Base-by-base conservation (phyloP, 1,140 invertebrate species). In the Drosophila grimshawi region DNA sequence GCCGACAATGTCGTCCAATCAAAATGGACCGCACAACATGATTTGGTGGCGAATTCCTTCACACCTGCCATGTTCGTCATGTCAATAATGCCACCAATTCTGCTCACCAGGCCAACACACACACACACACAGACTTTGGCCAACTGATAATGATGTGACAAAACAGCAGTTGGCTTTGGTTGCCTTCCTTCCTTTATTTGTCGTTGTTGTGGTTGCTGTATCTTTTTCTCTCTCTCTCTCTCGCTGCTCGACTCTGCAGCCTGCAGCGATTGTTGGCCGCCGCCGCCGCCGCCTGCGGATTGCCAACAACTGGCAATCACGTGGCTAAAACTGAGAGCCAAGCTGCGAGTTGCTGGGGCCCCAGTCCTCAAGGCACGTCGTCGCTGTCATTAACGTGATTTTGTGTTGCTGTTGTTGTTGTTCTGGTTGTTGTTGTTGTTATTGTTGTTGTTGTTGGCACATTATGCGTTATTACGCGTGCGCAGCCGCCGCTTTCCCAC, bases 81-180 rank as follows among this genome's bases (percentile, higher is more conserved):
- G 86, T 90, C 86, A 89, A 89, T 90, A 90, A 89, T 89, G 81
- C 80, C 77, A 68, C 72, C 82, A 68, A 69, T 66, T 74, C 63
- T 41, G 48, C 63, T 37, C 41, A 33, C 48, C 39, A 32, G 29
- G 35, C 45, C 7, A 35, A 10, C 62, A 57, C 64, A 8, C 57
- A 43, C 39, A n/a, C 39, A n/a, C 10, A 41, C 39, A n/a, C 39
- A 43, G 10, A 43, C 39, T 7, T 49, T 39, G 62, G 61, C 56
- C 68, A 88, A 85, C 86, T 80, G 86, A 90, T 90, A 90, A 90
- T 90, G 86, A 90, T 90, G 86, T 90, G 86, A 90, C 86, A 90
- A 90, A 90, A 90, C 86, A 90, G 81, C 82, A 80, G 78, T 90
- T 89, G 86, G 64, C 76, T 90, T 65, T 74, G 39, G 30, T 43